Evolutionary conservation across 2,797 vertebrate genomes (phyloP), one percentile per base, ranked within the genome.

Genomic region (Tragelaphus oryx): DNA sequence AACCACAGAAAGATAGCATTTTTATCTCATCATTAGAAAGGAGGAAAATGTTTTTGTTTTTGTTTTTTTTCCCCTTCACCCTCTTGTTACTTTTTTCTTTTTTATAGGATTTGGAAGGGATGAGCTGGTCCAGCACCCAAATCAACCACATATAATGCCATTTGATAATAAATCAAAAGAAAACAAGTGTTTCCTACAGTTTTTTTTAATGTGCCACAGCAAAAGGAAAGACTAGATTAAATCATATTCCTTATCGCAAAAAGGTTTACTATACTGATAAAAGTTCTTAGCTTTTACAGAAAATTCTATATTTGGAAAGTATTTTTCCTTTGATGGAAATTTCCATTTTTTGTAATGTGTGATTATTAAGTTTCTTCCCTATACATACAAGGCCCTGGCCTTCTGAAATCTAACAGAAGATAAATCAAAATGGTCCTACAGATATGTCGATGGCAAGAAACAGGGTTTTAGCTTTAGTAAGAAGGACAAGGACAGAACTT

Each of bases 1-100:
- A 83, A 62, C 24, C 4, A 44, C 2, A 14, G 17, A 62, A 65
- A 60, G 2, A 10, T 5, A 5, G n/a, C 11, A 41, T 9, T 91
- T 87, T 82, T 46, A 82, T 71, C 37, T 80, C 24, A 92, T 37
- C 1, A n/a, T n/a, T 28, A 60, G 11, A 80, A 83, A 8, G 20
- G 18, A 55, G 4, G 2, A 28, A 81, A 33, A 7, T 1, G 0
- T 41, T n/a, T n/a, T n/a, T n/a, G n/a, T n/a, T n/a, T n/a, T n/a
- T n/a, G n/a, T n/a, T 87, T 37, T 20, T 20, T 20, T 10, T 11
- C 89, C 46, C 26, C 20, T 87, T 59, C 16, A 18, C 60, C 79
- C 26, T 65, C 24, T 91, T 16, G 3, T 59, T 44, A 20, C 33
- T 24, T 68, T 68, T 68, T 37, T 37, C 18, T 54, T 50, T 65